Base-by-base conservation (phyloP, 2,113 vertebrate species). In the Uropsilus gracilis region DNA sequence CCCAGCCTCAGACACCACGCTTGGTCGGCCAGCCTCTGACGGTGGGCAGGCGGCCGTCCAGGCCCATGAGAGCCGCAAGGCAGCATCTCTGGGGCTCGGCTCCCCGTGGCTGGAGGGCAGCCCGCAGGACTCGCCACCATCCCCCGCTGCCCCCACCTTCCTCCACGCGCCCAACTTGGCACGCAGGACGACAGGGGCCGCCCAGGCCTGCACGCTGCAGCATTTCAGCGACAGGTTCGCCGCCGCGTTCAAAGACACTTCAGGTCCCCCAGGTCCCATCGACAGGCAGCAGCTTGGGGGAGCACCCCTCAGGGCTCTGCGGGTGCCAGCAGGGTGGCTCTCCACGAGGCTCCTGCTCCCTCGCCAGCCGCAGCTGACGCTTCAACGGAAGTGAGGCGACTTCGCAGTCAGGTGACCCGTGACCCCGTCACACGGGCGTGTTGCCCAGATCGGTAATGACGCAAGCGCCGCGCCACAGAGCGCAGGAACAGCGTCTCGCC, bases 301-400 rank as follows among this genome's bases (percentile, higher is more conserved):
- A 68, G 50, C 32, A 10, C 57, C 78, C 48, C 2, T 6, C 3
- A 39, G 78, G 69, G 48, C 5, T 34, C 61, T 26, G 24, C 28
- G 20, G 95, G 91, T 78, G 78, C 89, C 0, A 55, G 39, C 10
- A 50, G 68, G 77, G 73, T 69, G 83, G 73, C 57, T 78, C 83
- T 63, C 48, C 57, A 50, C 16, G 73, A 86, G 61, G 78, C 81
- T 30, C 63, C 85, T 30, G 48, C 17, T 22, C 59, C n/a, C 4
- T 3, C 24, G 77, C 18, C 5, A 24, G 30, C 91, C 57, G 94
- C 69, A 64, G 57, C 0, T 64, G 71, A 77, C 46, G 53, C 61
- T 81, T 44, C 76, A 85, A 88, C 39, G 28, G 20, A 50, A 48
- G 28, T 0, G 78, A 81, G 86, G 30, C 46, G 2, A 7, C 20